Evolutionary conservation across 1,140 invertebrate species (phyloP).

Genomic region (Calosoma granatense): DNA sequence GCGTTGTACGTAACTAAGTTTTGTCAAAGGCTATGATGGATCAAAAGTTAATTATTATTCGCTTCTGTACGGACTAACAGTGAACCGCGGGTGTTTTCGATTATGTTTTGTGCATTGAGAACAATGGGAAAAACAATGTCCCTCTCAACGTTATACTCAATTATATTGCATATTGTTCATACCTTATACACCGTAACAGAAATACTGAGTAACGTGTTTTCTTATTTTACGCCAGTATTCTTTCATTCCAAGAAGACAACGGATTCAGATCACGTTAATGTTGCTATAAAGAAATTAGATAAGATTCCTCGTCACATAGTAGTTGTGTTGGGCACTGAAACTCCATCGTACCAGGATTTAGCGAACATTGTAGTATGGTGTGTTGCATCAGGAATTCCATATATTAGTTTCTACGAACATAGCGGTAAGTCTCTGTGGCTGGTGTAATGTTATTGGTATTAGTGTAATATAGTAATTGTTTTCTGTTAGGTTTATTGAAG

Average conservation of each 20-base stretch:
- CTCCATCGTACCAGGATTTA: conserved; percentile 39
- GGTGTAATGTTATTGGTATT: too few relatives aligned
- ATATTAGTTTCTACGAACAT: conserved; percentile 58
- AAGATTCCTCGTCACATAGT: conserved; percentile 41
- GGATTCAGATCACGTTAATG: neutral
- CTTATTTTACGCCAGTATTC: neutral
- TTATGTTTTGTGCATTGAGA: too few relatives aligned
- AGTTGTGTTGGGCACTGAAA: conserved; percentile 39
- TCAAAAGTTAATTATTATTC: too few relatives aligned
- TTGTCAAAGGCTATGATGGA: too few relatives aligned
- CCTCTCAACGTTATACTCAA: neutral
- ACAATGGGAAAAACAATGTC: neutral
- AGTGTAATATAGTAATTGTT: conserved; percentile 14
- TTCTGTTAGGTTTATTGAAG: conserved; percentile 42
- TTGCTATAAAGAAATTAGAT: conserved; percentile 13
- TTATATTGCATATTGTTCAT: neutral
- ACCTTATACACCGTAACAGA: neutral
- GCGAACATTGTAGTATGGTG: conserved; percentile 54
- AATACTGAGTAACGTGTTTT: neutral
- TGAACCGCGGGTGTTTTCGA: too few relatives aligned
- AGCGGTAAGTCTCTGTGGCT: too few relatives aligned
- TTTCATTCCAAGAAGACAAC: neutral
- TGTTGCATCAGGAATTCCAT: conserved; percentile 47
- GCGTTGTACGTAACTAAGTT: too few relatives aligned
- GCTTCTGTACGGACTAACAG: too few relatives aligned